A percentile compares a stretch with the other conserved stretches of the same genome.
These are phyloP conservation scores for Phenganax stokvisi DNA, from an alignment of 92 coral and sea anemone genomes.

Conservation along the genomic window DNA sequence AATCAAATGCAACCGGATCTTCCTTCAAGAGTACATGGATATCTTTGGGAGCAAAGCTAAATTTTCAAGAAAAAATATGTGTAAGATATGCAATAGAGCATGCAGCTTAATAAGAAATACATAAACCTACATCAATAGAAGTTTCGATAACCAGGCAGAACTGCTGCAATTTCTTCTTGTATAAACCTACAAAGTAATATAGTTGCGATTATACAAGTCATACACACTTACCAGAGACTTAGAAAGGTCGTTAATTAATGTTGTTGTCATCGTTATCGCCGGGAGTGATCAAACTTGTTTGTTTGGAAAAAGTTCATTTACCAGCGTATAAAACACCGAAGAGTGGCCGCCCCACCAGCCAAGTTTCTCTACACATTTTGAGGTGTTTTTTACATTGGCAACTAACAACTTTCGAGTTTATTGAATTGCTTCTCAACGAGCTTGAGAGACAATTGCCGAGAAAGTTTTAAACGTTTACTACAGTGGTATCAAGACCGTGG, in stretches of 20 bases:
- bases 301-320: no score
- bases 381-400: not conserved
- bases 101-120: not conserved
- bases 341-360: no score
- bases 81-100: not conserved
- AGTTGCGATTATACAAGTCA: not conserved
- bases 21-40: constrained; percentile 56
- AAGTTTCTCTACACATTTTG: no score
- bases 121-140: constrained; percentile 65
- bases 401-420: not conserved
- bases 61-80: not conserved
- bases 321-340: no score
- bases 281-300: no score
- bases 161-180: constrained; percentile 78
- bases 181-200: constrained; percentile 54
- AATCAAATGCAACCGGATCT: constrained; percentile 80
- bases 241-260: not conserved
- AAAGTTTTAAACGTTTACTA: no score
- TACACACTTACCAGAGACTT: not conserved
- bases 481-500: no score
- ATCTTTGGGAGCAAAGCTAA: constrained; percentile 75
- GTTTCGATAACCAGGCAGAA: constrained; percentile 80
- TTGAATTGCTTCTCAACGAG: no score
- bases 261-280: not conserved
- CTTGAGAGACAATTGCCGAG: no score